Evolutionary conservation across 2,888 invertebrate genomes (phyloP), one percentile per base, ranked within the genome.

Genomic region (Caenorhabditis sp.): DNA sequence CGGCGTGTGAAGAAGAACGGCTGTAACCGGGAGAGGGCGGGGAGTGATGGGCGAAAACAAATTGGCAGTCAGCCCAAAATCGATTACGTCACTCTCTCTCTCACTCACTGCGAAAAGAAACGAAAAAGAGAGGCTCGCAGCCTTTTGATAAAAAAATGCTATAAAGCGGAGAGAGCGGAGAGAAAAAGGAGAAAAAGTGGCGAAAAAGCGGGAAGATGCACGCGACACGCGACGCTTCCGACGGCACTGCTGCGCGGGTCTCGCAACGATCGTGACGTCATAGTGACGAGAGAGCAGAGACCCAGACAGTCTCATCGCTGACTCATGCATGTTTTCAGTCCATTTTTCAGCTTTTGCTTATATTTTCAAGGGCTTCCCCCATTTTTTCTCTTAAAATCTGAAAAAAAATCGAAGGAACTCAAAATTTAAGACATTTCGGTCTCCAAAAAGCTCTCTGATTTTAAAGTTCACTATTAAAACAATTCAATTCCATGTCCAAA

Each of bases 1-100:
- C 26, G 31, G 10, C 16, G n/a, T n/a, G n/a, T n/a, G n/a, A n/a
- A 51, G 38, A 28, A 19, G 70, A 70, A 54, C 69, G 61, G 47
- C 70, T 72, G 59, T 35, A 56, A 66, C 35, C 19, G 35, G 61
- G 26, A 0, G 61, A 14, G 26, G 14, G 47, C 26, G 22, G 61
- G 22, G 26, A 22, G 47, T 44, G 22, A 47, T 47, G 47, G 47
- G 10, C 24, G 64, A 64, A 64, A 70, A 79, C 72, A 80, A 80
- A 66, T 72, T 80, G 70, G 64, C 72, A 77, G 76, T 31, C 70
- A 63, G 77, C 69, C 77, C 77, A 77, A 70, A 77, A 77, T 77
- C 77, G 77, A 77, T 70, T 77, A 77, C 77, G 77, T 77, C 77
- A 77, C 77, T 73, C 56, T 58, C 38, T 54, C 56, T 58, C 38